phyloP scores from a whole-genome alignment of 2,797 vertebrate genomes.

The Notamacropus eugenii region DNA sequence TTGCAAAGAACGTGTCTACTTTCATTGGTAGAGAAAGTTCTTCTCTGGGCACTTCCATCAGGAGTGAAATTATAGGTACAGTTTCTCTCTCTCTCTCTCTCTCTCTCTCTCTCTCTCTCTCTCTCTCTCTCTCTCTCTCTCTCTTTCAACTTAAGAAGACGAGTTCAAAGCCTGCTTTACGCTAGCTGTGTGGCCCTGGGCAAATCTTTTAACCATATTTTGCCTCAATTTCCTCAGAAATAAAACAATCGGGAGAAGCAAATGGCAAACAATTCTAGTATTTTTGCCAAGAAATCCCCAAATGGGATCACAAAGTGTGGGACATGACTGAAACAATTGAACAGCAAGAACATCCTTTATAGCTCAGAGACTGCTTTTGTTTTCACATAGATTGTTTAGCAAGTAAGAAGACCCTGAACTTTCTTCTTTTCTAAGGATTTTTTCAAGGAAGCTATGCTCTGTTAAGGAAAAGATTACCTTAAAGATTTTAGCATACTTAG shows the following conservation, averaged over 20 bases:
- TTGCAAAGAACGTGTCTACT: not conserved
- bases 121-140: too few relatives aligned
- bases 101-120: too few relatives aligned
- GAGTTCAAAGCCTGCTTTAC: not conserved
- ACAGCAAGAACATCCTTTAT: not conserved
- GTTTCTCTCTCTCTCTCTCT: not conserved
- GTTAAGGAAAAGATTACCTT: not conserved
- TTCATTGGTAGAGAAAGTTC: not conserved
- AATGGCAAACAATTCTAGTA: not conserved
- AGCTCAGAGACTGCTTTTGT: not conserved
- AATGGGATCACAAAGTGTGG: not conserved
- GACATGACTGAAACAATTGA: not conserved
- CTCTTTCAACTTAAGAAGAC: not conserved
- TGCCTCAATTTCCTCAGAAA: not conserved
- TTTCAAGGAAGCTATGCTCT: not conserved
- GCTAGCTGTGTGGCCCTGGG: not conserved
- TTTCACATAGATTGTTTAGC: not conserved
- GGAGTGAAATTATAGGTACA: not conserved
- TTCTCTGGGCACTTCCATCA: not conserved
- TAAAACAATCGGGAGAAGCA: not conserved
- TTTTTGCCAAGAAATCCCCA: not conserved
- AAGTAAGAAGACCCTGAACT: not conserved
- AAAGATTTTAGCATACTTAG: not conserved
- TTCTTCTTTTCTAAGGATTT: not conserved
- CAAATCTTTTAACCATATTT: not conserved